Base-by-base conservation (phyloP, 1,140 invertebrate genomes). In the Drosophila serrata region DNA sequence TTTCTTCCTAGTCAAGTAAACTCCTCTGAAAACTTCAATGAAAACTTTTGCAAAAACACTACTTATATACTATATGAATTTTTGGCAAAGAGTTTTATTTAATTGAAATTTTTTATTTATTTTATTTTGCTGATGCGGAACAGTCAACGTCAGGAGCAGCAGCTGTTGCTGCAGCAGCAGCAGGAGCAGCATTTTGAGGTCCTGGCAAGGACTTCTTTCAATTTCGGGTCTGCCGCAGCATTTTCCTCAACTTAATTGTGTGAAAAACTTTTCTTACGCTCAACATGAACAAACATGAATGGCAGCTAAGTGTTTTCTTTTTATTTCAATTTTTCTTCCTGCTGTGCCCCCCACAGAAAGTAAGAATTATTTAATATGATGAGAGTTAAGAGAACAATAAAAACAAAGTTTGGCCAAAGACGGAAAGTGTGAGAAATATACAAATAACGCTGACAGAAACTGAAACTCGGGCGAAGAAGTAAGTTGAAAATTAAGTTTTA, bases 231-330 rank as follows among this genome's bases (percentile, higher is more conserved):
- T 42, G 48, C 59, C 77, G 6, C 40, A 63, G 57, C 48, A 75
- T 74, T 68, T 59, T 67, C 55, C 59, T 37, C 58, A 42, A 77
- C 77, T 84, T 85, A 84, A 84, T 84, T 85, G 82, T 81, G 77
- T 56, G 82, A 77, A 81, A 84, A 84, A 85, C 24, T 84, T 84
- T 84, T 51, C 48, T 31, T 61, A 43, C 64, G 64, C 76, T 72
- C 40, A 33, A 69, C 49, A 33, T 46, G 64, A 53, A 61, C 67
- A 75, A 82, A 76, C 78, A 76, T 64, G 49, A 73, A 48, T 59
- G 65, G 40, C 80, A 56, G 63, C 69, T 65, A 73, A 84, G 72
- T 84, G 81, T 81, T 68, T 72, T 72, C 29, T 19, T 40, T 27
- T 55, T 55, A 37, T n/a, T 55, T 31, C 9, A 9, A 31, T 12